phyloP scores from a whole-genome alignment of 2,113 vertebrate species.

The Gila orcuttii region DNA sequence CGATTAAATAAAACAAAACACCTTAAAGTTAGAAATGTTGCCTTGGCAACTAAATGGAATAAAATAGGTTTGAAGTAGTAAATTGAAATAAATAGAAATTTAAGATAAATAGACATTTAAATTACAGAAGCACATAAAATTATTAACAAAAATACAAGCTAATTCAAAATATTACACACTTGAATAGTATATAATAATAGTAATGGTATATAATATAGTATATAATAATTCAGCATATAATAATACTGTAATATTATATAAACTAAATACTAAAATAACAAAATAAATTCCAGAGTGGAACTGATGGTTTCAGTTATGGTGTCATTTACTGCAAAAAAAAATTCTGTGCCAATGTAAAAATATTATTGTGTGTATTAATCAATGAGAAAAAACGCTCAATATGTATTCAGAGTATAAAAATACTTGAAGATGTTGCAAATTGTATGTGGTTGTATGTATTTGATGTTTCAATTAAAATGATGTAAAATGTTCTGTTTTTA shows the following conservation, averaged over 20 bases:
- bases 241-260: no score
- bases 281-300: no score
- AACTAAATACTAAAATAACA: neutral
- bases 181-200: no score
- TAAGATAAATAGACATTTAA: neutral
- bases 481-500: slow-evolving; percentile 13
- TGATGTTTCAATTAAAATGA: neutral
- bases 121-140: neutral
- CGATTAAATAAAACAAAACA: neutral
- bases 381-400: neutral
- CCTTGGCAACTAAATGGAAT: neutral
- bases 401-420: neutral
- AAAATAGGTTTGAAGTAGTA: neutral
- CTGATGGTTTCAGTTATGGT: neutral
- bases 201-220: neutral
- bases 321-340: neutral
- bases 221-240: neutral
- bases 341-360: no score
- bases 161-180: neutral
- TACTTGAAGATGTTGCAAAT: neutral
- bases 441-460: neutral
- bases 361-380: no score
- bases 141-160: neutral
- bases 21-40: neutral
- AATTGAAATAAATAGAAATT: neutral